Evolutionary conservation across 2,797 vertebrate species (phyloP).

Genomic region (Thamnophis elegans): DNA sequence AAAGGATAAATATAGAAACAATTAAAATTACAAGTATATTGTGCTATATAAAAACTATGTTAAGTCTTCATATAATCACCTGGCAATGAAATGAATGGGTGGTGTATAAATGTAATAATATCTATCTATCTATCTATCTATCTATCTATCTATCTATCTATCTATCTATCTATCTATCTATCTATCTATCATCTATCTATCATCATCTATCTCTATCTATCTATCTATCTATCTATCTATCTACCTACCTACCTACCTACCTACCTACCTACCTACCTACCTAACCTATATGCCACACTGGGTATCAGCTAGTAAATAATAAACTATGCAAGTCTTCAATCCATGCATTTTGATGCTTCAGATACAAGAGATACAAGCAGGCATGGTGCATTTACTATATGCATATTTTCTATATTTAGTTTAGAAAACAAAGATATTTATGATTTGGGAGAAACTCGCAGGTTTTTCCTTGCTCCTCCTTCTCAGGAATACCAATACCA

Average conservation of each 20-base stretch:
- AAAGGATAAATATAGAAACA: not conserved
- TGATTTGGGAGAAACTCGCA: not conserved
- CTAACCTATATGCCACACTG: no score
- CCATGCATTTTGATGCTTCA: not conserved
- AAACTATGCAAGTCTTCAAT: not conserved
- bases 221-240: no score
- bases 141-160: no score
- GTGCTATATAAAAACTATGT: not conserved
- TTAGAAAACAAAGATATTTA: not conserved
- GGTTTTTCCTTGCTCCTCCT: not conserved
- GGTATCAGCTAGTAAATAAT: not conserved
- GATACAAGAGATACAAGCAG: not conserved
- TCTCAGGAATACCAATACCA: not conserved
- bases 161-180: no score
- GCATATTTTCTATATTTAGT: not conserved
- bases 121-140: no score
- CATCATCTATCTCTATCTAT: no score
- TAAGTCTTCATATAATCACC: not conserved
- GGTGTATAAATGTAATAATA: not conserved
- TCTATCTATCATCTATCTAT: no score
- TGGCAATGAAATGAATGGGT: not conserved
- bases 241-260: no score
- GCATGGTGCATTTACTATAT: not conserved
- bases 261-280: no score
- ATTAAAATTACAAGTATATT: not conserved